Conservation (phyloP, 92 coral and sea anemone species). For the Palythoa heliodiscus region DNA sequence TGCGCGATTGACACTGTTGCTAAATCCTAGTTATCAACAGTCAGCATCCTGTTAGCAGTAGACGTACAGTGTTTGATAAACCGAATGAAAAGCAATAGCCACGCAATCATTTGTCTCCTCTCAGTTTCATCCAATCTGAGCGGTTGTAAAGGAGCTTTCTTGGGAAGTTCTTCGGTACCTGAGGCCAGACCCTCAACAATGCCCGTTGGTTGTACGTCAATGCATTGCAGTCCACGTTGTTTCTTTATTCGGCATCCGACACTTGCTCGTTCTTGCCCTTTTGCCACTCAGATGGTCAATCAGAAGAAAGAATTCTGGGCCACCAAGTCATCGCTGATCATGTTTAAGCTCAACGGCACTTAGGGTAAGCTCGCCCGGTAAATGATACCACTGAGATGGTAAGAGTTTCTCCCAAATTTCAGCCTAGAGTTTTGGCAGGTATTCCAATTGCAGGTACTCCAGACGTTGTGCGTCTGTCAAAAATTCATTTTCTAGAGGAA, state of each 20-base stretch:
- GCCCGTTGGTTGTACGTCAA: not conserved
- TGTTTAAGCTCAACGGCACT: constrained; percentile 43
- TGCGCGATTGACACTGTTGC: constrained; percentile 54
- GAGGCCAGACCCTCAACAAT: not conserved
- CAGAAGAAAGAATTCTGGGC: constrained; percentile 63
- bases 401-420: constrained; percentile 44
- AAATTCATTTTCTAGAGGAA: constrained; percentile 58
- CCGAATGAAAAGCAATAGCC: constrained; percentile 57
- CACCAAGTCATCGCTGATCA: constrained; percentile 60
- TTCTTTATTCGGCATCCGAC: constrained; percentile 21
- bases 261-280: constrained; percentile 18
- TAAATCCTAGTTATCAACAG: constrained; percentile 52
- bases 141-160: constrained; percentile 37
- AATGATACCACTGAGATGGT: constrained; percentile 43
- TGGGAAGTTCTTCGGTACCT: not conserved
- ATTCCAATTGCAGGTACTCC: constrained; percentile 63
- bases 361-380: constrained; percentile 55
- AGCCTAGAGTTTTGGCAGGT: constrained; percentile 58
- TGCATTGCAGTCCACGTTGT: constrained; percentile 38
- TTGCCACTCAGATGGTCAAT: constrained; percentile 57
- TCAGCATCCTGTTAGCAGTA: constrained; percentile 38
- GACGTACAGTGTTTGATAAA: constrained; percentile 36
- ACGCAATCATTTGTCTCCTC: constrained; percentile 50
- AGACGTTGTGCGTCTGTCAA: constrained; percentile 65
- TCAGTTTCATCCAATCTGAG: constrained; percentile 67